Base-by-base conservation (phyloP, 1,140 invertebrate species). In the Metaphire vulgaris region DNA sequence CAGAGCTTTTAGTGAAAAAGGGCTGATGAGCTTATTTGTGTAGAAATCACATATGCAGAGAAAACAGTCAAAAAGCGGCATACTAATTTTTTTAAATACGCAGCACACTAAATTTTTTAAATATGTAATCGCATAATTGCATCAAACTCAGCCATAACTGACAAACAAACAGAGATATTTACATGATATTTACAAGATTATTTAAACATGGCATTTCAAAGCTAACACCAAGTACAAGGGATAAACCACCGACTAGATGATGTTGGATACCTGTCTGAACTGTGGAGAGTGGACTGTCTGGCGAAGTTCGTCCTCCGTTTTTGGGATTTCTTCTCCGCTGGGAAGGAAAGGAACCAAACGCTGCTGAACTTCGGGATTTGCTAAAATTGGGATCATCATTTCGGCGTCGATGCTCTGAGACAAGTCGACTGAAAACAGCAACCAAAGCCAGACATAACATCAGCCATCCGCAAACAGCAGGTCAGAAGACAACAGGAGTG, bases 261-360 rank as follows among this genome's bases (percentile, higher is more conserved):
- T n/a, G n/a, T n/a, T n/a, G n/a, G n/a, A 71, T 82, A 92, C 92
- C 89, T 95, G 93, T 85, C 93, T 91, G 87, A 96, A 96, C 86
- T 96, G 93, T 72, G 93, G 93, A 56, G 92, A 94, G 77, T 90
- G 88, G 80, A 96, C 88, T 76, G 94, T 96, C 75, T 90, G 90
- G 80, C 90, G 88, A 78, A 96, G 89, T 84, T 94, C 85, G 15
- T 84, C 83, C 34, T 84, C 87, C 66, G 90, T 89, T 28, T 90
- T 88, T 29, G 94, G 93, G 79, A 96, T 87, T 81, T 92, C 90
- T 33, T 89, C 90, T 0, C 82, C 83, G 77, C 91, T 88, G 28
- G 87, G 87, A 16, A 88, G 80, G 75, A 81, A 86, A 15, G 81
- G 82, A 6, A 84, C 74, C 29, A 97, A 87, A 77, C 88, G 89